Base-by-base conservation (phyloP, 2,888 invertebrate species). In the Apamea anceps region DNA sequence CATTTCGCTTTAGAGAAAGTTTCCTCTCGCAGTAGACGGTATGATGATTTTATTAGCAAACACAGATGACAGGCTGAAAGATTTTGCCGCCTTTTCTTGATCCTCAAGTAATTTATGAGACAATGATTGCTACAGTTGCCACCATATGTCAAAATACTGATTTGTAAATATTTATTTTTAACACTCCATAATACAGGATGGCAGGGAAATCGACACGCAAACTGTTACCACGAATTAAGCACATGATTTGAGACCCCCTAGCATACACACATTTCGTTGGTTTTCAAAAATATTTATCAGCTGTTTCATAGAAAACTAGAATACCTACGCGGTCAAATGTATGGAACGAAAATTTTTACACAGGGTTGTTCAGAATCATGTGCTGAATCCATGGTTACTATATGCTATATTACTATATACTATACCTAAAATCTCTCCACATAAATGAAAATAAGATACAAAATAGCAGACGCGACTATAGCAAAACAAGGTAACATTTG, bases 1-100 rank as follows among this genome's bases (percentile, higher is more conserved):
- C 21, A 37, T 32, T 76, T 81, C 51, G 45, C 82, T 83, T 32
- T 37, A 25, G 63, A 45, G 1, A 78, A 51, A 32, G 8, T 32
- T 65, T 45, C 28, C 10, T 42, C 5, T 45, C n/a, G 62, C 66
- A 45, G 15, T 37, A 25, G 42, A 37, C 1, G 2, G 12, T 68
- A 13, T 37, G 21, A 32, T 37, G 15, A 57, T 78, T 57, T 66
- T 18, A 51, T 51, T 54, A 45, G 37, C 37, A 32, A 45, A 65
- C 6, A 51, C 28, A 6, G 18, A 72, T n/a, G 51, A 2, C 10
- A 12, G 32, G 28, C 12, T 15, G 12, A 42, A n/a, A n/a, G 2
- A 13, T 3, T 25, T 67, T 67, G 18, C 42, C 32, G 13, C 5
- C 1, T 60, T 60, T 62, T 18, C 57, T 15, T 10, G 7, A 25